Conservation (phyloP, 2,888 invertebrate genomes). For the Aricia artaxerxes region DNA sequence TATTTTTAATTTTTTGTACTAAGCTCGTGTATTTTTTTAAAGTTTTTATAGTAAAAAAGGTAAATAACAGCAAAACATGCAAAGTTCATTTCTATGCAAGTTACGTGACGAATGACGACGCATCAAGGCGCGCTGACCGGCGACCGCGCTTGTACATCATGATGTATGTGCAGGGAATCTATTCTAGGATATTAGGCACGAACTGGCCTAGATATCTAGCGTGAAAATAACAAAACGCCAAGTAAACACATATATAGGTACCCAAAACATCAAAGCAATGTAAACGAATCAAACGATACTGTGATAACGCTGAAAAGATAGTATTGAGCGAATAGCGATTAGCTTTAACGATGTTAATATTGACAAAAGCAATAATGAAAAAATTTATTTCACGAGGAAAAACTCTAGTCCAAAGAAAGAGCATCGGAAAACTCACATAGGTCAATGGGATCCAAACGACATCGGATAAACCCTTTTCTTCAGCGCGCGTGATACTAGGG, state of each 20-base stretch:
- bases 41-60: too few species aligned
- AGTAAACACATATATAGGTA: conserved; percentile 34
- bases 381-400: conserved; percentile 55
- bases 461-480: conserved; percentile 81
- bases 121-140: conserved; percentile 62
- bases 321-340: conserved; percentile 20
- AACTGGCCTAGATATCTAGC: conserved; percentile 64
- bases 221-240: conserved; percentile 48
- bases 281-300: conserved; percentile 28
- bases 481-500: conserved; percentile 80
- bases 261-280: conserved; percentile 39
- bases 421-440: conserved; percentile 69
- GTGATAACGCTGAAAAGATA: conserved; percentile 5
- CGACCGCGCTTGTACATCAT: conserved; percentile 48
- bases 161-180: conserved; percentile 43
- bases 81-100: background rate
- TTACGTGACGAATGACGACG: conserved; percentile 25
- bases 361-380: background rate
- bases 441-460: conserved; percentile 69
- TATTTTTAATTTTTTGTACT: too few species aligned
- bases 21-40: too few species aligned
- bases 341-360: background rate
- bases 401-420: conserved; percentile 53
- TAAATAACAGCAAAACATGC: background rate
- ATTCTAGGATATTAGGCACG: conserved; percentile 60